These are phyloP conservation scores for Acanthornis magna DNA, from an alignment of 2,797 vertebrate species.

Conservation along the genomic window DNA sequence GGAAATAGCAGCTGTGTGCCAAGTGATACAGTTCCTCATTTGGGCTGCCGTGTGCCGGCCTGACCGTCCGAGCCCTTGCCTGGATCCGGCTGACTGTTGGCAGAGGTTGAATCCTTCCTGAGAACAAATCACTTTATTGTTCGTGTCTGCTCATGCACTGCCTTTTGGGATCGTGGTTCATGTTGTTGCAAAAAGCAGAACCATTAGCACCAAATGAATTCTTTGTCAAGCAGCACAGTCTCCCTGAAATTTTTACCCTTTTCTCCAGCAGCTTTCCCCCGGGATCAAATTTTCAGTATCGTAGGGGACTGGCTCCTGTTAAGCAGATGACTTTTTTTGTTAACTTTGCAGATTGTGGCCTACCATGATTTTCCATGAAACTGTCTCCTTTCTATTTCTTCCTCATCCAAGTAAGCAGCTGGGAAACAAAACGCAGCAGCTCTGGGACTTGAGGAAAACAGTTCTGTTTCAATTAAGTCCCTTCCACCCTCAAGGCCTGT, in stretches of 20 bases:
- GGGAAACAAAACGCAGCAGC: background rate
- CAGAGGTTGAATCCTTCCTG: slow-evolving; percentile 33
- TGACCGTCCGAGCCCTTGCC: background rate
- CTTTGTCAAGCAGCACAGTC: slow-evolving; percentile 15
- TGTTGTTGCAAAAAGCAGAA: slow-evolving; percentile 39
- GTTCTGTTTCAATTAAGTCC: background rate
- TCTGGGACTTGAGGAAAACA: background rate
- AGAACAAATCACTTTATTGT: slow-evolving; percentile 64
- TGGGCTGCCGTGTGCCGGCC: background rate
- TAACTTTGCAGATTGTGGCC: background rate
- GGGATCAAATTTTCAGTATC: background rate
- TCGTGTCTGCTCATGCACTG: slow-evolving; percentile 16
- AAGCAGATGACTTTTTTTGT: background rate
- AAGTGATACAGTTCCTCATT: slow-evolving; percentile 33
- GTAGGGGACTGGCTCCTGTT: background rate
- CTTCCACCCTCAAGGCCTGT: background rate
- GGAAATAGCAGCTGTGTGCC: slow-evolving; percentile 38
- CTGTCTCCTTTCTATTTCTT: background rate
- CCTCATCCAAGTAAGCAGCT: background rate
- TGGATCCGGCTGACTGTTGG: slow-evolving; percentile 51
- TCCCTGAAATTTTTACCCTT: background rate
- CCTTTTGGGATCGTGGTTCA: background rate
- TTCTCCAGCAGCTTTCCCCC: background rate
- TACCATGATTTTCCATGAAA: slow-evolving; percentile 11
- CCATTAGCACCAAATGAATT: background rate